phyloP scores from a whole-genome alignment of 1,140 invertebrate genomes.

The Camponotus vicinus region DNA sequence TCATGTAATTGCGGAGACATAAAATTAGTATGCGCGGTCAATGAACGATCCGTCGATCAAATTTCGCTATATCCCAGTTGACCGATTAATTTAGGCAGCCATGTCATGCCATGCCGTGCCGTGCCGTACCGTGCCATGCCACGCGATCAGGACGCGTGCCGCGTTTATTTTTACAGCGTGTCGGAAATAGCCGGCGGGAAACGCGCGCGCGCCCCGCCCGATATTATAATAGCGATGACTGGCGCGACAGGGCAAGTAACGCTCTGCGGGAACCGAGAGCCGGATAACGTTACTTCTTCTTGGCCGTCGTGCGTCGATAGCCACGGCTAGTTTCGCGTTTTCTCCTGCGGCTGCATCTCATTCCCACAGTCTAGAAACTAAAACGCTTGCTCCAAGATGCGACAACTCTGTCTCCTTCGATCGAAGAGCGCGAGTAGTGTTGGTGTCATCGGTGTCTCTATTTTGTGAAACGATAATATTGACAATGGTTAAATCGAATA shows the following conservation, averaged over 20 bases:
- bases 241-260: conserved; percentile 64
- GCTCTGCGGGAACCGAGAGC: conserved; percentile 58
- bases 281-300: conserved; percentile 70
- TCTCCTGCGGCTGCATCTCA: not conserved
- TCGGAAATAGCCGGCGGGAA: conserved; percentile 83
- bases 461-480: not conserved
- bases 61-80: conserved; percentile 12
- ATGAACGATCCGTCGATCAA: conserved; percentile 34
- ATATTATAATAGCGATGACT: conserved; percentile 84
- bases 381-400: not conserved
- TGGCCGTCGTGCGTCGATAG: conserved; percentile 6
- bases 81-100: conserved; percentile 60
- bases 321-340: conserved; percentile 59
- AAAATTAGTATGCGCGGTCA: not conserved
- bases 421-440: not conserved
- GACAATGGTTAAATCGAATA: not conserved
- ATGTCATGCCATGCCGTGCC: too few species aligned
- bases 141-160: conserved; percentile 74
- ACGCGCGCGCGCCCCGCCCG: conserved; percentile 69
- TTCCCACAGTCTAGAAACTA: not conserved
- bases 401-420: not conserved
- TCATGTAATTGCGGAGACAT: not conserved
- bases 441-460: not conserved
- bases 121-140: conserved; percentile 4
- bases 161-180: conserved; percentile 83